Percentiles rank a stretch among this genome's conserved stretches.
phyloP scores from a whole-genome alignment of 2,888 invertebrate genomes.

The Drosophila prostipennis region DNA sequence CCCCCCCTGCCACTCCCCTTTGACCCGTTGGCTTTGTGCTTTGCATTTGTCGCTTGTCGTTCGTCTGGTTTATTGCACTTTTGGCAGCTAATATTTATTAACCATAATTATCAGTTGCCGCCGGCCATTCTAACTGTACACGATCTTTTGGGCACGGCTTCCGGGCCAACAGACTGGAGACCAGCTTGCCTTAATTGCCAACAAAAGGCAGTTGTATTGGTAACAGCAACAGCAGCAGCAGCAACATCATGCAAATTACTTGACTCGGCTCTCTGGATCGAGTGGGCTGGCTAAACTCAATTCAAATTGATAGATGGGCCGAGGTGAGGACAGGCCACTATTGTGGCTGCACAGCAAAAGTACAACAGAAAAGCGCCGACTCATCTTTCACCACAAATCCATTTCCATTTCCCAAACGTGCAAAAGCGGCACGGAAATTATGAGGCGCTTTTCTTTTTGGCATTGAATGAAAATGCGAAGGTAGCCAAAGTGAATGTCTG shows the following conservation, averaged over 20 bases:
- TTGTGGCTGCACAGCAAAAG: conserved; percentile 4
- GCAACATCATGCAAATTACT: conserved; percentile 33
- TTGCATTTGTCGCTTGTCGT: conserved; percentile 49
- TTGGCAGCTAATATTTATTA: conserved; percentile 76
- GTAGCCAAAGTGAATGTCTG: conserved; percentile 69
- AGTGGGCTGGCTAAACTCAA: conserved; percentile 23
- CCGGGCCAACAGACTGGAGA: conserved; percentile 39
- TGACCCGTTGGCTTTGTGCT: conserved; percentile 9
- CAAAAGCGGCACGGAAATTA: conserved; percentile 58
- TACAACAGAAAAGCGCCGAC: conserved; percentile 41
- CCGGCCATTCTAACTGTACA: conserved; percentile 36
- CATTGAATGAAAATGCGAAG: conserved; percentile 56
- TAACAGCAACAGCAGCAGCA: not conserved
- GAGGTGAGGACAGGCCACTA: conserved; percentile 30
- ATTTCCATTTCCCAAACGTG: conserved; percentile 14
- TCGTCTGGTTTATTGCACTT: conserved; percentile 68
- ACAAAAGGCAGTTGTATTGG: not conserved
- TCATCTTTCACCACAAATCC: conserved; percentile 61
- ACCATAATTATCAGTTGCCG: conserved; percentile 61
- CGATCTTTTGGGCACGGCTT: conserved; percentile 68
- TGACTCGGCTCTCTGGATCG: conserved; percentile 7
- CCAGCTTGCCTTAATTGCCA: conserved; percentile 11
- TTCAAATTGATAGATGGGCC: conserved; percentile 27
- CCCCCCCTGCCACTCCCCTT: conserved; percentile 9
- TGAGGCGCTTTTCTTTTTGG: conserved; percentile 67